These are phyloP conservation scores for Drosophila subobscura DNA, from an alignment of 1,140 invertebrate genomes.

Conservation along the genomic window DNA sequence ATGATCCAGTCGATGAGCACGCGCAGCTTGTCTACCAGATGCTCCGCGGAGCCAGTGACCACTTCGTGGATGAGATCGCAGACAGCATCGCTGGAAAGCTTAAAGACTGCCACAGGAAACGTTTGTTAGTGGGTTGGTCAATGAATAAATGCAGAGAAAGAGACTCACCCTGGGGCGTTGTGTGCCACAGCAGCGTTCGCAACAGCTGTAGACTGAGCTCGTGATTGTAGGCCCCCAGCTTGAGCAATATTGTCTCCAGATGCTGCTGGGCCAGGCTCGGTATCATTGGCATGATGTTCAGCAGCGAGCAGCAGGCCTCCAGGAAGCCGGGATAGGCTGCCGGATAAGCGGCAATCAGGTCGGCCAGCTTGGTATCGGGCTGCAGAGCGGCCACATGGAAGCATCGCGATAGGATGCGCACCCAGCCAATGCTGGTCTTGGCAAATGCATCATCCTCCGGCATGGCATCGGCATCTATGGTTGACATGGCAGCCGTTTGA, in stretches of 20 bases:
- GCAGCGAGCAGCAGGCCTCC: slow-evolving; percentile 89
- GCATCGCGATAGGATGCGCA: slow-evolving; percentile 76
- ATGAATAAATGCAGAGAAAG: neutral
- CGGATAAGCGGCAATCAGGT: slow-evolving; percentile 86
- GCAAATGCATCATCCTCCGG: slow-evolving; percentile 80
- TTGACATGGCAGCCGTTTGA: slow-evolving; percentile 21
- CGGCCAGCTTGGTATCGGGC: slow-evolving; percentile 83
- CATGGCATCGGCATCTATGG: slow-evolving; percentile 59
- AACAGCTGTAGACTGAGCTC: slow-evolving; percentile 86
- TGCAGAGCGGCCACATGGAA: slow-evolving; percentile 75
- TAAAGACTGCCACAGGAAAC: slow-evolving; percentile 59
- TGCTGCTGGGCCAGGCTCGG: slow-evolving; percentile 86
- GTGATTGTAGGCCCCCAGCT: slow-evolving; percentile 86
- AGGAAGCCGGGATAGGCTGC: slow-evolving; percentile 88
- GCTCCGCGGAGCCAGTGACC: slow-evolving; percentile 86
- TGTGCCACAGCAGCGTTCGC: slow-evolving; percentile 86
- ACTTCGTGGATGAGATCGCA: slow-evolving; percentile 92
- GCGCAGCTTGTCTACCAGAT: slow-evolving; percentile 83
- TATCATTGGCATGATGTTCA: slow-evolving; percentile 88
- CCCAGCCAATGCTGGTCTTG: slow-evolving; percentile 82
- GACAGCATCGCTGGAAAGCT: slow-evolving; percentile 86
- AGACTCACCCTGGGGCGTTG: slow-evolving; percentile 75
- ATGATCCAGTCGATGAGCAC: slow-evolving; percentile 78
- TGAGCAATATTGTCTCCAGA: slow-evolving; percentile 87
- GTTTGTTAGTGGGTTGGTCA: neutral